phyloP scores from a whole-genome alignment of 2,888 invertebrate genomes.

The Villa cingulata region DNA sequence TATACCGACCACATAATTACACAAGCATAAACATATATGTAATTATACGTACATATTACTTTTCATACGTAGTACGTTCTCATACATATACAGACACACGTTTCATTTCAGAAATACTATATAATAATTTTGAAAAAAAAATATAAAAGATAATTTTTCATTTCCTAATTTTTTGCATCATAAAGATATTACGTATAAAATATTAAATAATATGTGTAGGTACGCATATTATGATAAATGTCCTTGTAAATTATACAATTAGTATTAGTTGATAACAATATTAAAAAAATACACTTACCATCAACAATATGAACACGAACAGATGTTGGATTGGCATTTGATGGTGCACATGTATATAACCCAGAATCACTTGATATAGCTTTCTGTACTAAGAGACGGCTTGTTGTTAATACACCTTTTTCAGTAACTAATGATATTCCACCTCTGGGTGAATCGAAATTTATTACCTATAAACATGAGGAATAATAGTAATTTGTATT shows the following conservation, averaged over 20 bases:
- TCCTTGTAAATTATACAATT: no score
- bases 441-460: constrained; percentile 79
- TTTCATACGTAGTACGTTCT: no score
- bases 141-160: no score
- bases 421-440: constrained; percentile 79
- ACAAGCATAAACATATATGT: no score
- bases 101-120: no score
- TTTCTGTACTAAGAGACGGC: constrained; percentile 68
- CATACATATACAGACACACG: no score
- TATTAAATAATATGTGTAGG: not conserved
- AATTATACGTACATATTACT: no score
- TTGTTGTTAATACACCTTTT: constrained; percentile 70
- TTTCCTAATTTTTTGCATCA: no score
- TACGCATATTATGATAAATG: constrained; percentile 4
- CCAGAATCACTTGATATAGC: constrained; percentile 70
- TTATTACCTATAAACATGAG: constrained; percentile 52
- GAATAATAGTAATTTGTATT: no score
- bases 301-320: constrained; percentile 76
- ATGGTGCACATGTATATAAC: constrained; percentile 69
- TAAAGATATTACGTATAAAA: not conserved
- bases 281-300: constrained; percentile 59
- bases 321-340: constrained; percentile 65
- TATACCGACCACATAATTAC: not conserved
- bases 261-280: no score
- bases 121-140: no score